These are phyloP conservation scores for Aeoliscus strigatus DNA, from an alignment of 2,797 vertebrate genomes.

Conservation along the genomic window DNA sequence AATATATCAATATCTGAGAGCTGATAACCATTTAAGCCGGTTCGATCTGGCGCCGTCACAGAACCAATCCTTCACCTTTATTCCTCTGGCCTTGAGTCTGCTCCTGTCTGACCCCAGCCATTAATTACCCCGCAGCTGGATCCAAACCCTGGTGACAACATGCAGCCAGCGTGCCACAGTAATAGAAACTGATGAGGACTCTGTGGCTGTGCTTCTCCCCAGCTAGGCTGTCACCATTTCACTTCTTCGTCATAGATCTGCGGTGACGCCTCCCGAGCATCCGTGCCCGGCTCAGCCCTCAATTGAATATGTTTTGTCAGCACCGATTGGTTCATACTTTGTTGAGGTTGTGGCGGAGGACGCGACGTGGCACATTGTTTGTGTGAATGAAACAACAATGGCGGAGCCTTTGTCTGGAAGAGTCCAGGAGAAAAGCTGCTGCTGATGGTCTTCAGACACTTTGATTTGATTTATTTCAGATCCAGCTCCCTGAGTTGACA, in stretches of 20 bases:
- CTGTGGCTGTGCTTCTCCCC: slow-evolving; percentile 13
- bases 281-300: slow-evolving; percentile 4
- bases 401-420: slow-evolving; percentile 35
- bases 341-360: slow-evolving; percentile 20
- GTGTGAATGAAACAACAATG: slow-evolving; percentile 36
- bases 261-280: slow-evolving; percentile 29
- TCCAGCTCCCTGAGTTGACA: too few relatives aligned
- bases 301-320: slow-evolving; percentile 48
- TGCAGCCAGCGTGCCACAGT: slow-evolving; percentile 24
- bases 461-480: too few relatives aligned
- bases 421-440: slow-evolving; percentile 15
- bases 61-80: slow-evolving; percentile 68
- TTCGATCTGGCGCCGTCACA: slow-evolving; percentile 62
- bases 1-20: slow-evolving; percentile 68
- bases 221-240: slow-evolving; percentile 40
- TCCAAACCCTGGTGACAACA: slow-evolving; percentile 42
- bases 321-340: slow-evolving; percentile 40
- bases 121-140: slow-evolving; percentile 68
- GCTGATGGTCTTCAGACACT: slow-evolving; percentile 34
- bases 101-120: slow-evolving; percentile 50
- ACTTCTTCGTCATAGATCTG: slow-evolving; percentile 47
- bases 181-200: slow-evolving; percentile 59
- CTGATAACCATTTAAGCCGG: slow-evolving; percentile 65
- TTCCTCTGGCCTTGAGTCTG: slow-evolving; percentile 65
- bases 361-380: slow-evolving; percentile 20